These are phyloP conservation scores for Drosophila peninsularis DNA, from an alignment of 2,888 invertebrate species.

Conservation along the genomic window DNA sequence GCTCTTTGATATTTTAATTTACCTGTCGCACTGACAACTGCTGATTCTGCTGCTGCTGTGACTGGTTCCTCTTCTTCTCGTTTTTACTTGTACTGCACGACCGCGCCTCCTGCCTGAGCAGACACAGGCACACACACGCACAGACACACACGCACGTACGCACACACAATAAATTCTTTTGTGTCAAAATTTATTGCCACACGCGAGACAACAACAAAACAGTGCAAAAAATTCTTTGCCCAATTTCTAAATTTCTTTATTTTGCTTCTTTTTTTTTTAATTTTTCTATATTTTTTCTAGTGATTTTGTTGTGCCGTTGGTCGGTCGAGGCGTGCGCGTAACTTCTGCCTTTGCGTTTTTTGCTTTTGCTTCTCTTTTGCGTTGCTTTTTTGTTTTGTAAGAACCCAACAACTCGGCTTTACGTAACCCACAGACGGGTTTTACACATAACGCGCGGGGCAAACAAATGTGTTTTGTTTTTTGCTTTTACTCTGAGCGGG, in stretches of 20 bases:
- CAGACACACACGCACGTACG: constrained; percentile 20
- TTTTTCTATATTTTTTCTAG: constrained; percentile 13
- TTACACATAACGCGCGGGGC: constrained; percentile 43
- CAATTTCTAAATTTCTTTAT: constrained; percentile 34
- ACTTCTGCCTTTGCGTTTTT: constrained; percentile 51
- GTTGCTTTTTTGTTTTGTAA: constrained; percentile 65
- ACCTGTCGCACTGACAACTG: constrained; percentile 64
- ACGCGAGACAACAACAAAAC: constrained; percentile 67
- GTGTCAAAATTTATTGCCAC: constrained; percentile 76
- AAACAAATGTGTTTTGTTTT: constrained; percentile 25
- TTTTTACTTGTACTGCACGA: constrained; percentile 41
- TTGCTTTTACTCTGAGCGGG: background rate
- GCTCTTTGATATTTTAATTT: constrained; percentile 41
- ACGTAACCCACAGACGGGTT: constrained; percentile 73
- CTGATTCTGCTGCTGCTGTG: constrained; percentile 34
- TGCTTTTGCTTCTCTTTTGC: constrained; percentile 10
- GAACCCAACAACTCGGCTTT: constrained; percentile 74
- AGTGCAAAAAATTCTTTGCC: constrained; percentile 56
- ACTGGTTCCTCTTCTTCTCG: constrained; percentile 26
- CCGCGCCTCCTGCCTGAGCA: constrained; percentile 66
- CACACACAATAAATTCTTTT: constrained; percentile 56
- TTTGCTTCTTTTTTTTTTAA: constrained; percentile 22
- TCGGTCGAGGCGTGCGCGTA: constrained; percentile 60
- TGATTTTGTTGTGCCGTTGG: constrained; percentile 43
- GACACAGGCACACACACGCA: constrained; percentile 30